Conservation (phyloP, 2,797 vertebrate genomes). For the Helostoma temminkii region DNA sequence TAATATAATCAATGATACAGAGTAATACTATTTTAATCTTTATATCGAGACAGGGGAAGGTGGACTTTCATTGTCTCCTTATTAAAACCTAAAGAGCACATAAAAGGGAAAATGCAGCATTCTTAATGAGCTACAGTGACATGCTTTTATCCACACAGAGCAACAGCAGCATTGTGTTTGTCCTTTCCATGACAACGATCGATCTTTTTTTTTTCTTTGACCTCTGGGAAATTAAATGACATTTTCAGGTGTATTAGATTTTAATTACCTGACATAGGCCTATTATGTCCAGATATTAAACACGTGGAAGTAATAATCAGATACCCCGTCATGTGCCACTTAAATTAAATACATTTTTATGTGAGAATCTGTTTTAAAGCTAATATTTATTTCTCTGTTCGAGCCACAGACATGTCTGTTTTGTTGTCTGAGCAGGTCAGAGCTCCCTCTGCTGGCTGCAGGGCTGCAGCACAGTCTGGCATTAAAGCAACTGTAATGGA, state of each 20-base stretch:
- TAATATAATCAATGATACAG: constrained; percentile 53
- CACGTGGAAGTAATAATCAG: constrained; percentile 14
- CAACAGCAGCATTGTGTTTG: constrained; percentile 20
- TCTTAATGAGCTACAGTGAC: constrained; percentile 36
- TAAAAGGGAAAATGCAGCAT: background rate
- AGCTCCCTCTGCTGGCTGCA: constrained; percentile 69
- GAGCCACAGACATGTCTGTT: constrained; percentile 15
- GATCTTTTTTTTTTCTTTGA: constrained; percentile 59
- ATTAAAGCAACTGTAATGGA: background rate
- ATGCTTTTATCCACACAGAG: constrained; percentile 11
- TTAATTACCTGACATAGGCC: constrained; percentile 14
- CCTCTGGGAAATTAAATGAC: constrained; percentile 60
- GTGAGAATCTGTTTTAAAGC: background rate
- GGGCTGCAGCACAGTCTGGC: constrained; percentile 28
- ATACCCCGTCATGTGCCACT: background rate
- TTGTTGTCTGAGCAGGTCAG: constrained; percentile 42
- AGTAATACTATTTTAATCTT: constrained; percentile 33
- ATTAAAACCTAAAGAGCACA: constrained; percentile 35
- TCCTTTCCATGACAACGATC: constrained; percentile 50
- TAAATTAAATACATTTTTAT: background rate
- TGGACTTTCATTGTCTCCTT: constrained; percentile 34
- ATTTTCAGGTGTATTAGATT: constrained; percentile 47
- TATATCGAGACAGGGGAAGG: constrained; percentile 25
- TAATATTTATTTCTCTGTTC: background rate
- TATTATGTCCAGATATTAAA: constrained; percentile 22